Conservation (phyloP, 30 jellyfish, hydroid and myxozoan species). For the Aurelia aurita complex sp. Pacific region DNA sequence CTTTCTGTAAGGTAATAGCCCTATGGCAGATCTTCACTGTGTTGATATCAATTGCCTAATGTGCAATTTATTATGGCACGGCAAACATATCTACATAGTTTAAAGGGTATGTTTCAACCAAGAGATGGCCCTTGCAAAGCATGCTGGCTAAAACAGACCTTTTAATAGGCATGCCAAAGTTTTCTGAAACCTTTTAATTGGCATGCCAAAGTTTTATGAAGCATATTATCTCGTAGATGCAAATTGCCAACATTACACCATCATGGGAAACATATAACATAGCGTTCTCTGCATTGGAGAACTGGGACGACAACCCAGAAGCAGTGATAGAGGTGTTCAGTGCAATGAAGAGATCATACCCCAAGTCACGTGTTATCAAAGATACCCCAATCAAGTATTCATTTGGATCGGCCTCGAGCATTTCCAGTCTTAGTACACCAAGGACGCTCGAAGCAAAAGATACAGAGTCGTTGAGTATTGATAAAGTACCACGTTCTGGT, state of each 20-base stretch:
- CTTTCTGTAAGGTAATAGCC: no score
- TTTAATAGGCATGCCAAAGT: no score
- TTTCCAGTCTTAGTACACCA: neutral
- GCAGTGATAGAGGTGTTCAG: slow-evolving; percentile 32
- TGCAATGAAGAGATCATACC: slow-evolving; percentile 31
- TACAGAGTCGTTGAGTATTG: no score
- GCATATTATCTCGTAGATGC: slow-evolving; percentile 1
- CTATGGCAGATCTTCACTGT: neutral
- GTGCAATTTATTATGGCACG: neutral
- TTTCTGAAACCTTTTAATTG: no score
- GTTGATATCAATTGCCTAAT: neutral
- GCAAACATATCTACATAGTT: no score
- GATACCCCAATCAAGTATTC: neutral
- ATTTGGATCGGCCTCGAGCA: neutral
- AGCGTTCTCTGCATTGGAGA: slow-evolving; percentile 65
- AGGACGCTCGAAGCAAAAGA: neutral
- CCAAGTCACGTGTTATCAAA: slow-evolving; percentile 36
- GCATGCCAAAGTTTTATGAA: no score
- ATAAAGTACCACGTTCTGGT: no score
- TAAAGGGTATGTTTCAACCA: no score
- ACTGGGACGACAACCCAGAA: slow-evolving; percentile 56
- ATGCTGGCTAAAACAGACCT: no score
- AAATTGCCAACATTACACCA: slow-evolving; percentile 13
- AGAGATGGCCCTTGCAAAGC: no score
- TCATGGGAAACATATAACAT: slow-evolving; percentile 17